Base-by-base conservation (phyloP, 2,888 invertebrate species). In the Zygogramma bicolorata region DNA sequence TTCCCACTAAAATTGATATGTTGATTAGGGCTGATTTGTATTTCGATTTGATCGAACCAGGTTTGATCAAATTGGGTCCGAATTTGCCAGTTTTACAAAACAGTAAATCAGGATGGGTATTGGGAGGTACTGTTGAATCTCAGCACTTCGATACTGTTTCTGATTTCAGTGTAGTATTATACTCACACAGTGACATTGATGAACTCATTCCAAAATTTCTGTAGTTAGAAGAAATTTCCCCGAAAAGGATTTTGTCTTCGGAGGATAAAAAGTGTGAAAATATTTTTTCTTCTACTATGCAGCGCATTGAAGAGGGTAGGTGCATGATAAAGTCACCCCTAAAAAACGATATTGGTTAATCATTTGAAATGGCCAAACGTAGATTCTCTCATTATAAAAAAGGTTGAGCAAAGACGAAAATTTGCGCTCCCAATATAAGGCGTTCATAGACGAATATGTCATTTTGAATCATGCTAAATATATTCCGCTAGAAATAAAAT, bases 381-480 rank as follows among this genome's bases (percentile, higher is more conserved):
- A 25, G 62, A 13, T 69, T 69, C 2, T n/a, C 3, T 20, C 20
- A 3, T 8, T 69, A 1, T 62, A 69, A 34, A 69, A 38, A 58
- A 69, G 58, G 20, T 57, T 70, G 5, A 22, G 1, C 29, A 40
- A 59, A 8, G 10, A 63, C n/a, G 3, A 25, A n/a, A 15, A 40
- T n/a, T 40, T 69, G 8, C 27, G 31, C 18, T 25, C 27, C 6
- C 25, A 38, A n/a, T 69, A 63, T 27, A 69, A 69, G 22, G 40
- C n/a, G 3, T 69, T 69, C 34, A 69, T 69, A 10, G 57, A 58
- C n/a, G 42, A 62, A 58, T 69, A 69, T 68, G 58, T 71, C 4
- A 7, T 15, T 20, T 60, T 67, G 18, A 57, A 29, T 18, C 67
- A 71, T 31, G 71, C 40, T 38, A 31, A 60, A 20, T 49, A 42